Evolutionary conservation across 2,888 invertebrate genomes (phyloP).

Genomic region (Heliconius hortense): DNA sequence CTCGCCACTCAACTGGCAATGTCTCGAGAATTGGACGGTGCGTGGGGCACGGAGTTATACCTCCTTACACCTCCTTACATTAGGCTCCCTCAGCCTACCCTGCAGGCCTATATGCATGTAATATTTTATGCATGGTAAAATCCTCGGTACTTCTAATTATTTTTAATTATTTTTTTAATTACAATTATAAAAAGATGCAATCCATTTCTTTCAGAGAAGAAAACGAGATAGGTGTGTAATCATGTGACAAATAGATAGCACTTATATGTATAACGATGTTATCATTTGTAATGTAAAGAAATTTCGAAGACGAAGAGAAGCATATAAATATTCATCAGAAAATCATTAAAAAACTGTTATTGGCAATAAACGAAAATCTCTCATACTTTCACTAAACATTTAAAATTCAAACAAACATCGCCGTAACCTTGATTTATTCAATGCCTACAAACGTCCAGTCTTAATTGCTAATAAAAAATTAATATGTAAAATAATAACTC

Average conservation of each 20-base stretch:
- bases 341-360: conserved; percentile 15
- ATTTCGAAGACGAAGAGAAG: not conserved
- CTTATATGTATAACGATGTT: not conserved
- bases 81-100: no score
- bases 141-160: not conserved
- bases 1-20: no score
- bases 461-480: conserved; percentile 44
- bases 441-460: conserved; percentile 36
- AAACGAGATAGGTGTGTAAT: no score
- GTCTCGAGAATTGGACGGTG: no score
- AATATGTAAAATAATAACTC: conserved; percentile 42
- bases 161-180: not conserved
- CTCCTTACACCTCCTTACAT: no score
- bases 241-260: not conserved
- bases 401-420: conserved; percentile 5
- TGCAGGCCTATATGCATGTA: no score
- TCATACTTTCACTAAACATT: conserved; percentile 34
- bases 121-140: no score
- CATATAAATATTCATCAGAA: conserved; percentile 4
- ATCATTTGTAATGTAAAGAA: conserved; percentile 1
- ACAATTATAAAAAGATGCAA: not conserved
- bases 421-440: conserved; percentile 33
- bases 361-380: conserved; percentile 20
- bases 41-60: no score
- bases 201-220: not conserved